Evolutionary conservation across 1,140 invertebrate species (phyloP), one percentile per base, ranked within the genome.

Genomic region (Cryptotermes secundus): DNA sequence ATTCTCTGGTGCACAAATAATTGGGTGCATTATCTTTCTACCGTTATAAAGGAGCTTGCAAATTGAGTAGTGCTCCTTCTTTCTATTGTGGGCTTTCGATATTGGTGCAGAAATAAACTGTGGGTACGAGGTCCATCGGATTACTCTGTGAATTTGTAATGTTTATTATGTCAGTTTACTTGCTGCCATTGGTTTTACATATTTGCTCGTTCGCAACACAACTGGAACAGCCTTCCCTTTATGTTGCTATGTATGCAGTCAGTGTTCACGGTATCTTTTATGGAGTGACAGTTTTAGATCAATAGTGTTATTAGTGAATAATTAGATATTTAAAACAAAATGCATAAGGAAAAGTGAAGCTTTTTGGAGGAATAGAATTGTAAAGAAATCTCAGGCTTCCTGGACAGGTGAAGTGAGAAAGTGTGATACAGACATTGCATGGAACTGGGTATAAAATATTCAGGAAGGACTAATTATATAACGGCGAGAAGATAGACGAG

Each of bases 1-100:
- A 82, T 82, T 45, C 42, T 45, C 26, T 82, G 81, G 81, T 82
- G 81, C 81, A 82, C 81, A 82, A 82, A 82, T 36, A 82, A 82
- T 45, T 49, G 42, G 38, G 38, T 42, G 36, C 31, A 42, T 38
- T 82, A 53, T 38, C 45, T 45, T 45, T 45, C 38, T 45, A 36
- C 26, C 34, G 36, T 82, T 82, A 45, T 45, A 82, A 82, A 12
- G n/a, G 38, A 82, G 81, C 81, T 82, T 82, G 3, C n/a, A 38
- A 49, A 2, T 49, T 45, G 14, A 45, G 81, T 82, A 82, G 81
- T 45, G 38, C 10, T 45, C 38, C 35, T 45, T 38, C 31, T 38
- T 45, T 42, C n/a, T 82, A 45, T 45, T 72, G n/a, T 72, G 59
- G 45, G 81, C 36, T 45, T 82, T 34, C 45, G 31, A 45, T 45